Evolutionary conservation across 2,888 invertebrate species (phyloP).

Genomic region (Cheilosia vernalis): DNA sequence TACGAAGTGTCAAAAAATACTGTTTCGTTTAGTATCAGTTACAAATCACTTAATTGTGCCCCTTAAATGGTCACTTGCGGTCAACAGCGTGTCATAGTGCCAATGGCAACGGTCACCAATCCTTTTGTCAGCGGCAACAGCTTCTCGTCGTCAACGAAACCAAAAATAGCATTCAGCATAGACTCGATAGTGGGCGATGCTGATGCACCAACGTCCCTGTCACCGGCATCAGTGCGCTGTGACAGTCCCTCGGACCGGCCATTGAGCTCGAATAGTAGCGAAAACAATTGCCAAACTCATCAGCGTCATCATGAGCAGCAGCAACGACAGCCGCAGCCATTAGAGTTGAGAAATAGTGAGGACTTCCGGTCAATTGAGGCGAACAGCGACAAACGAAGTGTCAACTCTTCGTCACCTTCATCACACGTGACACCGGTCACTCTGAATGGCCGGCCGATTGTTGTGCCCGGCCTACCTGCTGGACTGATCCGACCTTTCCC

Average conservation of each 20-base stretch:
- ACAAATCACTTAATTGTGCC: slow-evolving; percentile 4
- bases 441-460: slow-evolving; percentile 81
- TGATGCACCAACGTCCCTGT: slow-evolving; percentile 46
- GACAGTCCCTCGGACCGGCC: slow-evolving; percentile 78
- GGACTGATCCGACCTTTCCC: slow-evolving; percentile 82
- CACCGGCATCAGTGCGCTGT: slow-evolving; percentile 77
- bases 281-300: slow-evolving; percentile 55
- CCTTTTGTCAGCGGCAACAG: slow-evolving; percentile 79
- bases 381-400: slow-evolving; percentile 44
- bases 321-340: slow-evolving; percentile 74
- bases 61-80: slow-evolving; percentile 83
- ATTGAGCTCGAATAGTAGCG: slow-evolving; percentile 66
- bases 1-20: neutral
- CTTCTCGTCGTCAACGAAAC: slow-evolving; percentile 86
- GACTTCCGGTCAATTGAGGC: slow-evolving; percentile 56
- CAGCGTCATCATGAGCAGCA: slow-evolving; percentile 32
- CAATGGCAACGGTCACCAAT: slow-evolving; percentile 89
- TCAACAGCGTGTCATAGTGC: slow-evolving; percentile 88
- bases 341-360: slow-evolving; percentile 78
- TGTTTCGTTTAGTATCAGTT: slow-evolving; percentile 33
- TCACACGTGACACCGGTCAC: slow-evolving; percentile 77
- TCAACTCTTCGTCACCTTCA: slow-evolving; percentile 72
- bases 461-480: slow-evolving; percentile 78
- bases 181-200: slow-evolving; percentile 93
- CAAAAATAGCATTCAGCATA: slow-evolving; percentile 97